Evolutionary conservation across 2,797 vertebrate species (phyloP).

Genomic region (Melopsittacus undulatus): DNA sequence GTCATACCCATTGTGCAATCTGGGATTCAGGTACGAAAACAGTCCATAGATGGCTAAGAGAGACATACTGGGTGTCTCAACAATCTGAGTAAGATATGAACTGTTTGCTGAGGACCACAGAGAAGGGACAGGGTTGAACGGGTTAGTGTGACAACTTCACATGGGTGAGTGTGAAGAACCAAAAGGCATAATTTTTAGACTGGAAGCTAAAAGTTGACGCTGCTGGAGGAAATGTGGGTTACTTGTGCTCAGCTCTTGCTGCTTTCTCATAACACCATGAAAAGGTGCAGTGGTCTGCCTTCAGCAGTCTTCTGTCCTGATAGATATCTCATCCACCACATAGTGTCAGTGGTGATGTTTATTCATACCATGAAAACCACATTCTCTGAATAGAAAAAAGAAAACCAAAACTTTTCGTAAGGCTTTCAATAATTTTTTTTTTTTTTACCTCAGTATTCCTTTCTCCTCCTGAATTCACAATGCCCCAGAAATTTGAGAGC

Average conservation of each 20-base stretch:
- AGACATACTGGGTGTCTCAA: not conserved
- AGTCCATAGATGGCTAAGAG: slow-evolving; percentile 1
- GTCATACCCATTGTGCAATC: slow-evolving; percentile 33
- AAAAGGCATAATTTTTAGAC: not conserved
- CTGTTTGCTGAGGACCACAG: not conserved
- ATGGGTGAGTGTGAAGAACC: not conserved
- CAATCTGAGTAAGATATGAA: not conserved
- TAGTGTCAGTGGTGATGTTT: not conserved
- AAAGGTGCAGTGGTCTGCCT: not conserved
- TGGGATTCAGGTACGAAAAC: slow-evolving; percentile 12
- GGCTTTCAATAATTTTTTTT: not conserved
- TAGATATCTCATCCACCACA: not conserved
- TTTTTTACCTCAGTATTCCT: not conserved
- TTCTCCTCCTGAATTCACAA: not conserved
- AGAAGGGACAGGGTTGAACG: not conserved
- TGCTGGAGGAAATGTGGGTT: not conserved
- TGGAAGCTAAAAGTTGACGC: not conserved
- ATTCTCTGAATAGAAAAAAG: not conserved
- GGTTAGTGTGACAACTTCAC: not conserved
- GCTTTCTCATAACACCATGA: not conserved
- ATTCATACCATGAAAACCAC: not conserved
- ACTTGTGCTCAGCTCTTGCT: not conserved
- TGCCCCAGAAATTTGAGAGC: not conserved
- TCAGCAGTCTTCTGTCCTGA: not conserved
- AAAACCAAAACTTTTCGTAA: not conserved